A percentile compares a stretch with the other conserved stretches of the same genome.
These are phyloP conservation scores for Sialis lutaria DNA, from an alignment of 2,888 invertebrate genomes.

Conservation along the genomic window DNA sequence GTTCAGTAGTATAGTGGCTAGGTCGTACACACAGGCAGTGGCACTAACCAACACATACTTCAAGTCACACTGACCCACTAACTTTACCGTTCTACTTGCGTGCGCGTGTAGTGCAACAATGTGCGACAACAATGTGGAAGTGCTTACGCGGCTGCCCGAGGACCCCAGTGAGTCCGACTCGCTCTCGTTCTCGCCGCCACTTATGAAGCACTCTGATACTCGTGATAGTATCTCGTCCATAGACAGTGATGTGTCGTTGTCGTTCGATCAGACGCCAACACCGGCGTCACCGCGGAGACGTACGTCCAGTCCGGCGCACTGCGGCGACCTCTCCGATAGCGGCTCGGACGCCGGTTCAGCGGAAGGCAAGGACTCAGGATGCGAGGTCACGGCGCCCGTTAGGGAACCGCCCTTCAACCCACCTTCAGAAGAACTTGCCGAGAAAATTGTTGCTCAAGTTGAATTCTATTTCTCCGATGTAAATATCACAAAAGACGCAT, in stretches of 20 bases:
- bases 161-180: conserved; percentile 21
- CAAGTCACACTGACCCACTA: too few species aligned
- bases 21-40: too few species aligned
- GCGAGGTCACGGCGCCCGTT: conserved; percentile 34
- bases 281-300: conserved; percentile 11
- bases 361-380: conserved; percentile 49
- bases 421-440: conserved; percentile 60
- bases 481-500: conserved; percentile 88
- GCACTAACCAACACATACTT: too few species aligned
- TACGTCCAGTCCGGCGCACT: conserved; percentile 31
- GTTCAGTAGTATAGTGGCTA: too few species aligned
- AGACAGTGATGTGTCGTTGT: conserved; percentile 39
- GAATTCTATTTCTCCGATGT: conserved; percentile 94
- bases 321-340: conserved; percentile 46
- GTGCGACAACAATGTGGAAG: conserved; percentile 16
- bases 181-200: conserved; percentile 22
- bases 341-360: conserved; percentile 44
- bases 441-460: conserved; percentile 70
- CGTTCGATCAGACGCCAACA: conserved; percentile 26
- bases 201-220: conserved; percentile 34
- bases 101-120: too few species aligned
- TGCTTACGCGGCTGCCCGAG: conserved; percentile 13
- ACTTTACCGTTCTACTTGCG: too few species aligned
- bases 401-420: conserved; percentile 42
- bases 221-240: conserved; percentile 41